Evolutionary conservation across 1,140 invertebrate genomes (phyloP).

Genomic region (Neotoxoptera formosana): DNA sequence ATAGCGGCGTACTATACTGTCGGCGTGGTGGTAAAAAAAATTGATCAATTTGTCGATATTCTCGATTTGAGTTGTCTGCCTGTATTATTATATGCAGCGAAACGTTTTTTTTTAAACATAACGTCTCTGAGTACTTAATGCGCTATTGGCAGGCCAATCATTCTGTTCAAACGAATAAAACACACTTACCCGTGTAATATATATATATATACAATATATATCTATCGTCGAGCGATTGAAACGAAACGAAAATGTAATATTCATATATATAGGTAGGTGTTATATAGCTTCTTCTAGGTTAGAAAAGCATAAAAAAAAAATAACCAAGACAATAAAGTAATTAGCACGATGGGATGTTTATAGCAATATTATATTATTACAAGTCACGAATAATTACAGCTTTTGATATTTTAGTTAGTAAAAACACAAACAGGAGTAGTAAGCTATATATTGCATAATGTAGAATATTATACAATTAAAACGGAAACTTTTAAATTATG

Average conservation of each 20-base stretch:
- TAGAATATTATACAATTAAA: background rate
- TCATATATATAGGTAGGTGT: background rate
- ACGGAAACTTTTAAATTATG: background rate
- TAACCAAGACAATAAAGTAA: too few species aligned
- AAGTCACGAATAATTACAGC: too few species aligned
- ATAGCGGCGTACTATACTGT: background rate
- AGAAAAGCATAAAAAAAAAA: too few species aligned
- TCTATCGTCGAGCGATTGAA: background rate
- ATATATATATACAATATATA: background rate
- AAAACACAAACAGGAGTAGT: too few species aligned
- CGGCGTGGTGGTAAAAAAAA: background rate
- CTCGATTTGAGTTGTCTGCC: background rate
- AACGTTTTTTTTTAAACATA: background rate
- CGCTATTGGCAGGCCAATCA: background rate
- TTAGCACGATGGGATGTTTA: too few species aligned
- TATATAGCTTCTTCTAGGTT: background rate
- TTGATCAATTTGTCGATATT: conserved; percentile 24
- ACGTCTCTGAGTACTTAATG: background rate
- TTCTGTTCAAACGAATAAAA: background rate
- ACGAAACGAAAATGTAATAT: background rate
- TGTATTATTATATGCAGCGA: background rate
- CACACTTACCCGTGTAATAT: too few species aligned
- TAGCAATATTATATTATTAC: too few species aligned
- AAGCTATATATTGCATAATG: background rate
- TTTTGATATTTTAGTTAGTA: too few species aligned